Percentiles rank a stretch among this genome's conserved stretches.
phyloP scores from a whole-genome alignment of 2,113 vertebrate genomes.

The mouse (Mus musculus) region GRCm39 chr4:154842001-154842500 shows the following conservation, averaged over 20 bases:
- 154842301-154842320: background rate
- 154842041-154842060: too few species aligned
- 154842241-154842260: background rate
- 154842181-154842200: accelerated
- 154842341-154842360: background rate
- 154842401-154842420: background rate
- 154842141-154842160: background rate
- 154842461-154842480: background rate
- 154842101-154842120: background rate
- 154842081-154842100: background rate
- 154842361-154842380: background rate
- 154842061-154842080: background rate
- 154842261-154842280: background rate
- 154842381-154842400: accelerated
- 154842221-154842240: background rate
- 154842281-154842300: too few species aligned
- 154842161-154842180: accelerated
- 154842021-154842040: accelerated
- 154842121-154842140: accelerated
- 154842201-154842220: accelerated
- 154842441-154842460: accelerated
- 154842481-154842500: accelerated
- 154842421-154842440: accelerated
- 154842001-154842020: background rate
- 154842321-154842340: background rate